phyloP scores from a whole-genome alignment of 2,888 invertebrate species.

The Bibio marci region DNA sequence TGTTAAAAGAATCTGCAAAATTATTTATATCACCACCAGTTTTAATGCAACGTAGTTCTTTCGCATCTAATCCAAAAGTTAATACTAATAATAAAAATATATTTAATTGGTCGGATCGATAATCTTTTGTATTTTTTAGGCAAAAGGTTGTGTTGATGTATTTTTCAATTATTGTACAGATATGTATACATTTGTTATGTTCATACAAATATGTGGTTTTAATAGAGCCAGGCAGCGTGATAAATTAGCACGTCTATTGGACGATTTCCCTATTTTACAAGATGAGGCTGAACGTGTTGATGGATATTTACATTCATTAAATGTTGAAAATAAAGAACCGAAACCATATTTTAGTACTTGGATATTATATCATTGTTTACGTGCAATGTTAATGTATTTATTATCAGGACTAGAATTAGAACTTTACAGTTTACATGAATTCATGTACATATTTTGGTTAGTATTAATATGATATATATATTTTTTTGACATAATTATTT shows the following conservation, averaged over 20 bases:
- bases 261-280: constrained; percentile 80
- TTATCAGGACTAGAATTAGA: constrained; percentile 90
- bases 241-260: constrained; percentile 73
- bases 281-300: constrained; percentile 92
- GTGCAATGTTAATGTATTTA: constrained; percentile 85
- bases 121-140: constrained; percentile 27
- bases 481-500: not conserved
- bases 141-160: constrained; percentile 74
- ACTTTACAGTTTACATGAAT: constrained; percentile 90
- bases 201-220: constrained; percentile 82
- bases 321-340: constrained; percentile 30
- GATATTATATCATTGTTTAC: constrained; percentile 84
- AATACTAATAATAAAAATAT: constrained; percentile 6
- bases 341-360: constrained; percentile 81
- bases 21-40: constrained; percentile 82
- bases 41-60: constrained; percentile 53
- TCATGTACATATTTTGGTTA: constrained; percentile 87
- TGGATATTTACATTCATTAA: constrained; percentile 49
- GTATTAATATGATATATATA: constrained; percentile 11
- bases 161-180: constrained; percentile 62
- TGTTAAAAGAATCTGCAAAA: constrained; percentile 69
- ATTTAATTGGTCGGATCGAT: not conserved
- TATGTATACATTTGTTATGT: constrained; percentile 66
- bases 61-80: constrained; percentile 43
- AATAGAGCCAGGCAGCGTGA: constrained; percentile 91